Percentiles rank a stretch among this genome's conserved stretches.
These are phyloP conservation scores for Vidua chalybeata DNA, from an alignment of 2,113 vertebrate genomes.

Conservation along the genomic window DNA sequence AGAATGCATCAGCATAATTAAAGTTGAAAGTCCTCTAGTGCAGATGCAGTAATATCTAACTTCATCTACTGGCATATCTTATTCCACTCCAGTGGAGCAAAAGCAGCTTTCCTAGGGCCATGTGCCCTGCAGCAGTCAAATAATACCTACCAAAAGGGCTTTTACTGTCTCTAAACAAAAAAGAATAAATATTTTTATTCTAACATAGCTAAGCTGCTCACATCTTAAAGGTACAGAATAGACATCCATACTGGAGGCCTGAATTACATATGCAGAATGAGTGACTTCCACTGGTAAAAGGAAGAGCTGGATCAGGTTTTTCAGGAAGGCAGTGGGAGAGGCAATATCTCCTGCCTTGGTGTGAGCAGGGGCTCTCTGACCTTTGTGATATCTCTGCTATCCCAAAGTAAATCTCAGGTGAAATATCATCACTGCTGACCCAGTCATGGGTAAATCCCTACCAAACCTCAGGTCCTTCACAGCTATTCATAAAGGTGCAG, in stretches of 20 bases:
- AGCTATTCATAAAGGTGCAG: neutral
- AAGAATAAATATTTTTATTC: neutral
- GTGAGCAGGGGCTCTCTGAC: neutral
- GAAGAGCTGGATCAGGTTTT: neutral
- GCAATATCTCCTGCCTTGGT: accelerated
- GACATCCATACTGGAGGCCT: neutral
- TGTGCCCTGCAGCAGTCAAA: neutral
- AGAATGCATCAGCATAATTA: slow-evolving; percentile 20
- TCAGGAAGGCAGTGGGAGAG: neutral
- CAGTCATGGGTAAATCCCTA: neutral
- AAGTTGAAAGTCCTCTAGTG: slow-evolving; percentile 21
- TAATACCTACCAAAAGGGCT: neutral
- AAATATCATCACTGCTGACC: neutral
- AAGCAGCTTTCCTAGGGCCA: neutral
- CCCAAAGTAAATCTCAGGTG: neutral
- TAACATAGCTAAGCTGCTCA: neutral
- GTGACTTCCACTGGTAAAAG: neutral
- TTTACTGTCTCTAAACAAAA: neutral
- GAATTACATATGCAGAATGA: neutral
- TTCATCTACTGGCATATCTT: slow-evolving; percentile 1
- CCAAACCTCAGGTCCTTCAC: neutral
- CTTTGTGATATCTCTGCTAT: neutral
- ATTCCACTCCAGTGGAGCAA: slow-evolving; percentile 20
- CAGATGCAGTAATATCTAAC: neutral
- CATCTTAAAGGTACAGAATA: neutral